Evolutionary conservation across 2,888 invertebrate species (phyloP), one percentile per base, ranked within the genome.

Genomic region (Rotaria sp.): DNA sequence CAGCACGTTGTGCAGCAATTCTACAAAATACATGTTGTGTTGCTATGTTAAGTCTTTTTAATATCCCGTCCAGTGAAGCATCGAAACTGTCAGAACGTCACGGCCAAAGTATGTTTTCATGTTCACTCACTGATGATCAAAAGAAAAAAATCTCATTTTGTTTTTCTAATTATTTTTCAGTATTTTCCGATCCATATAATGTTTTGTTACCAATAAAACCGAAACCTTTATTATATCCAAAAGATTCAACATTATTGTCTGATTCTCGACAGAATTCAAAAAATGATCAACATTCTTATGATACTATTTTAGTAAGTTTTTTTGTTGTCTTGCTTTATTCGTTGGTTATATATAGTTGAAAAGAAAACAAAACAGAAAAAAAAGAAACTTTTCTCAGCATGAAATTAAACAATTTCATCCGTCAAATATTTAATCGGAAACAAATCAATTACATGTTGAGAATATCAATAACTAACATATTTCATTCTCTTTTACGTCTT

Each of bases 181-280:
- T 35, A 15, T 80, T 80, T 80, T 57, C 38, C 24, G 84, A 84
- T 38, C 13, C 48, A 50, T 18, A 30, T 10, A 85, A 45, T 85
- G 18, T 38, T 0, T n/a, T 59, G 26, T 48, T 86, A 38, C 86
- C 86, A 41, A 50, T 86, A n/a, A 86, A 86, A 38, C 85, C 85
- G 0, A 86, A 86, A 57, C 86, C 86, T 18, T 50, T 85, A 26
- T n/a, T 86, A 50, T 86, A 57, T 86, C 57, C 86, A 41, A 85
- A 85, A 52, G 67, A 85, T 24, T 57, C 86, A 10, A 85, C 75
- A n/a, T n/a, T 80, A 45, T 2, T 80, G 15, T 45, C 45, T 13
- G 80, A 45, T n/a, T 45, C 45, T 45, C 8, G 26, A 10, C 80
- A 80, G 0, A 45, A 2, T 80, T 80, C 18, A 80, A 80, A 80